A percentile compares a stretch with the other conserved stretches of the same genome.
Evolutionary conservation across 2,888 invertebrate genomes (phyloP).

Genomic region (Brachyptera putata): DNA sequence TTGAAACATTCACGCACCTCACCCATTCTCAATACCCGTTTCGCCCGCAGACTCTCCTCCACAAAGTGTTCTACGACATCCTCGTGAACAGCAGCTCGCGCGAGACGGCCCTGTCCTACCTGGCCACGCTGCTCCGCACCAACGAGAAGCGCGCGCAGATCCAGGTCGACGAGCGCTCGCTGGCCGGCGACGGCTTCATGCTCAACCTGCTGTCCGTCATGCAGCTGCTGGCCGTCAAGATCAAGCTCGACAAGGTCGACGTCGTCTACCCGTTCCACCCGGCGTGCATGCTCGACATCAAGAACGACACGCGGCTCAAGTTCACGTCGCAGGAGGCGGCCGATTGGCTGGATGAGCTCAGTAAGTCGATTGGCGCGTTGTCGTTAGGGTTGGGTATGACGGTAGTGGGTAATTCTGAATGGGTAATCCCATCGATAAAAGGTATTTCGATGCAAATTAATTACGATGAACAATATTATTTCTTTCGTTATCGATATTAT

Average conservation of each 20-base stretch:
- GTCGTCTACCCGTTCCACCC: constrained; percentile 85
- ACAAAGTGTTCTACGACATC: constrained; percentile 77
- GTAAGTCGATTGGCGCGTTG: constrained; percentile 45
- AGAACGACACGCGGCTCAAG: constrained; percentile 73
- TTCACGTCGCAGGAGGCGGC: constrained; percentile 76
- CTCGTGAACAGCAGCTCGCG: constrained; percentile 78
- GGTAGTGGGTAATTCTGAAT: too few relatives aligned
- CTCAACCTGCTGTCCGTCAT: constrained; percentile 87
- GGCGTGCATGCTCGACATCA: constrained; percentile 64
- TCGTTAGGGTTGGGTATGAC: too few relatives aligned
- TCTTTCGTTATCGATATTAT: too few relatives aligned
- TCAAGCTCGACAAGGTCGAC: constrained; percentile 87
- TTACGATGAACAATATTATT: too few relatives aligned
- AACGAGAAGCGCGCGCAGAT: constrained; percentile 89
- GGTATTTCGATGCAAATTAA: too few relatives aligned
- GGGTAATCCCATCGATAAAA: too few relatives aligned
- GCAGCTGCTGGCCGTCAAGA: constrained; percentile 83
- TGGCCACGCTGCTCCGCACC: constrained; percentile 68
- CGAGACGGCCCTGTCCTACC: constrained; percentile 71
- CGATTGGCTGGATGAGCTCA: constrained; percentile 65
- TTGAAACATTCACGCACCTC: neutral
- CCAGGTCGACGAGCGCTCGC: constrained; percentile 79
- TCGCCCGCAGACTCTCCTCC: constrained; percentile 61
- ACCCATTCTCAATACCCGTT: too few relatives aligned
- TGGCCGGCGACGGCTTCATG: constrained; percentile 94